Evolutionary conservation across 2,797 vertebrate genomes (phyloP), one percentile per base, ranked within the genome.

Genomic region (Enteromius afrohamiltoni): DNA sequence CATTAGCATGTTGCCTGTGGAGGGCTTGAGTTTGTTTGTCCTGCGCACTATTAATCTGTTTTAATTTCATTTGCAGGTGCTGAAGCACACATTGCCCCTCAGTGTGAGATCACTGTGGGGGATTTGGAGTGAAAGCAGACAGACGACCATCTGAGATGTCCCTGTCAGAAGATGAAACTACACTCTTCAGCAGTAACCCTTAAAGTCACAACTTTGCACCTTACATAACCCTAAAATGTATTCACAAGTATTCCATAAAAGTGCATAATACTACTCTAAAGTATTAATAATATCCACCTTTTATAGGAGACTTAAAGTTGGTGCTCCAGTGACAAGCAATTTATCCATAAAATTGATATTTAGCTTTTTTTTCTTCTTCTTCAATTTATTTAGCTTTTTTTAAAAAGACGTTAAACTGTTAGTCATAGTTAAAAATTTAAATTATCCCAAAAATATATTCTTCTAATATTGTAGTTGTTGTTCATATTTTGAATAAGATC

Each of bases 21-120:
- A 71, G 68, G 55, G 34, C 79, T 23, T 70, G 65, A 31, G 31
- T 53, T 71, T 86, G 65, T 88, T 83, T 83, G 79, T 58, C 17
- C 73, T 86, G 83, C 3, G 26, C 47, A 23, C 74, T 68, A 82
- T 31, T 58, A 69, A 62, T 85, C 80, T 80, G 87, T 82, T 85
- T 83, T 81, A 68, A 87, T 86, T 87, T 87, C 62, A 83, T 89
- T 88, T 84, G 73, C 85, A 89, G 80, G 68, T 86, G 88, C 85
- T 40, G 53, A 85, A 76, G 76, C 37, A 60, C 82, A 83, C 74
- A 60, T 47, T 83, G 55, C n/a, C 53, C 84, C 82, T 85, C 86
- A 74, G 47, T 77, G 58, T 81, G 75, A 55, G 67, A 21, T 55
- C 71, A 47, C 68, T 34, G 55, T 37, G 53, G 80, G 49, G 65